These are phyloP conservation scores for Yponomeuta malinellus DNA, from an alignment of 2,888 invertebrate genomes.

Conservation along the genomic window DNA sequence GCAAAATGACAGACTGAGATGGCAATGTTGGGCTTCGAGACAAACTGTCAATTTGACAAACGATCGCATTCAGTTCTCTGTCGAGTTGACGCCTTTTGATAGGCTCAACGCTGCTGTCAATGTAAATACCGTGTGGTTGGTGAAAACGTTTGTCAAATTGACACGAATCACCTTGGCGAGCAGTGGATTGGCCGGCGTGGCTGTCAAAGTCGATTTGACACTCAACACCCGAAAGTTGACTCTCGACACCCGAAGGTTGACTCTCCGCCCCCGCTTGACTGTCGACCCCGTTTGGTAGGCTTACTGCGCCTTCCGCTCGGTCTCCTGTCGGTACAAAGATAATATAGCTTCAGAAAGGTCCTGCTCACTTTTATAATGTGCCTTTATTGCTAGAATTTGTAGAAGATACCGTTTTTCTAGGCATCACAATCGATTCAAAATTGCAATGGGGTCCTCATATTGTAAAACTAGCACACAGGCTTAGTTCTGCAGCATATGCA, in stretches of 20 bases:
- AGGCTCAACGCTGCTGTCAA: background rate
- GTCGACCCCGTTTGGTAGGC: constrained; percentile 19
- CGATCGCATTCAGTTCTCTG: background rate
- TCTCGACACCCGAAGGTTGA: background rate
- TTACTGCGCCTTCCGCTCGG: constrained; percentile 63
- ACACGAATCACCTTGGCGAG: background rate
- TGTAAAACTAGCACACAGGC: too few relatives aligned
- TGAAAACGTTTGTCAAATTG: background rate
- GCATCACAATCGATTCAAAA: too few relatives aligned
- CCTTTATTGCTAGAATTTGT: too few relatives aligned
- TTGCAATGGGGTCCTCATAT: too few relatives aligned
- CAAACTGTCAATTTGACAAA: constrained; percentile 9
- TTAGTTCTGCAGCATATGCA: too few relatives aligned
- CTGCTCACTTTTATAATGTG: too few relatives aligned
- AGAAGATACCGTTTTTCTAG: too few relatives aligned
- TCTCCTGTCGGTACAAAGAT: constrained; percentile 81
- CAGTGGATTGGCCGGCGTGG: background rate
- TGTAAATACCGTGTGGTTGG: background rate
- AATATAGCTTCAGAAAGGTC: background rate
- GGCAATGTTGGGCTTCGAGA: background rate
- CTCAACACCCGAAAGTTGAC: background rate
- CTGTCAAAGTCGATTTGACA: background rate
- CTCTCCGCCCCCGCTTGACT: background rate
- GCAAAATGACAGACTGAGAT: constrained; percentile 9
- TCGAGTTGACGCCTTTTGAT: background rate